Conservation (phyloP, 2,113 vertebrate species). For the Pachyramphus minor region DNA sequence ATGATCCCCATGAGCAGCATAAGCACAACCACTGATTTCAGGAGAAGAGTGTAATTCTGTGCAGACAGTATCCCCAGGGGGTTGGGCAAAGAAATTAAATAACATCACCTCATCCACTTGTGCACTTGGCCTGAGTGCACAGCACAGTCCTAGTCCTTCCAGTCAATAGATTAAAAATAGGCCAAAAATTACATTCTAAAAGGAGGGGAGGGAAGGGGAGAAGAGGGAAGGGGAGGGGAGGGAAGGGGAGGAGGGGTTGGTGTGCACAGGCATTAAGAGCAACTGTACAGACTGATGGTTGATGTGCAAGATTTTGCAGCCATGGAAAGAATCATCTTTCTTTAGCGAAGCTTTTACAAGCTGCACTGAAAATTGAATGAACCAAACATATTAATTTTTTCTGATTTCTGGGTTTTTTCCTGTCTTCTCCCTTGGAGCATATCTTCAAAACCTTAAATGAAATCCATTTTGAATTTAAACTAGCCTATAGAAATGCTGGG, state of each 20-base stretch:
- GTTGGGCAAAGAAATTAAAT: neutral
- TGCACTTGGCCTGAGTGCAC: neutral
- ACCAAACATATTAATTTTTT: neutral
- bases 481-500: neutral
- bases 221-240: neutral
- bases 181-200: neutral
- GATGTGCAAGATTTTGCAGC: neutral
- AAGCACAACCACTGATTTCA: neutral
- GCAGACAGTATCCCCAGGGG: neutral
- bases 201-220: neutral
- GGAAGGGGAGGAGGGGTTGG: neutral
- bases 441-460: neutral
- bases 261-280: neutral
- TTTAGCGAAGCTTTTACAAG: neutral
- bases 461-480: neutral
- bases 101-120: neutral
- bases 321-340: neutral
- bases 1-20: neutral
- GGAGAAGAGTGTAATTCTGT: neutral
- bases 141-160: neutral
- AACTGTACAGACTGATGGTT: neutral
- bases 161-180: neutral
- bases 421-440: neutral
- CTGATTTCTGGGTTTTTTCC: neutral
- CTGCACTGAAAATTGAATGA: neutral